Base-by-base conservation (phyloP, 2,888 invertebrate species). In the Lasioglossum morio region DNA sequence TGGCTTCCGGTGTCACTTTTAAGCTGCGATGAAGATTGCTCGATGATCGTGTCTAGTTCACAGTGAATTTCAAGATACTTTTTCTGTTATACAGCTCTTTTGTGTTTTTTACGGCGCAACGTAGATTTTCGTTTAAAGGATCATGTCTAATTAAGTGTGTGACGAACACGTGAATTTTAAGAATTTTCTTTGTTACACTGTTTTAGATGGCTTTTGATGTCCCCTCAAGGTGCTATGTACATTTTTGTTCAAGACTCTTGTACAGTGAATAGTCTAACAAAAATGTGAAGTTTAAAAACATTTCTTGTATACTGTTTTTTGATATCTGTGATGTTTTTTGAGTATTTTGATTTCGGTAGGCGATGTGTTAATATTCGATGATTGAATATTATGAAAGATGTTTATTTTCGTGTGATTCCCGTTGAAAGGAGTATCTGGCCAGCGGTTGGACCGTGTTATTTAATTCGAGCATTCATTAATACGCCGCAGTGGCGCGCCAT, bases 401-500 rank as follows among this genome's bases (percentile, higher is more conserved):
- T 53, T 7, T 2, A 8, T 23, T 8, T 8, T 53, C 53, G 53
- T 23, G 3, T 16, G 30, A 30, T 63, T 63, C 16, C 16, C 30
- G 16, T 60, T 27, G 16, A 27, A 30, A 60, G 60, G 14, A 60
- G 4, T 5, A 27, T 27, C 14, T 60, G 27, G 27, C 27, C 27
- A 27, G 23, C 60, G 30, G 27, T 12, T 1, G 23, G n/a, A 12
- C 12, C 57, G 27, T 8, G 69, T 34, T 73, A 72, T 74, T 84
- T 72, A 83, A 83, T 74, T 77, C 7, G 23, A 16, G 63, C 48
- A 46, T 63, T 84, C 48, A 34, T 63, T 84, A 63, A 84, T 72
- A 70, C 66, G 46, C n/a, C 40, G 69, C 30, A 23, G 60, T 27
- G 48, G 19, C 10, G 37, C 66, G 66, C 37, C 53, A 34, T 85